Evolutionary conservation across 1,140 invertebrate genomes (phyloP), one percentile per base, ranked within the genome.

Genomic region (Meloidogyne chitwoodi): DNA sequence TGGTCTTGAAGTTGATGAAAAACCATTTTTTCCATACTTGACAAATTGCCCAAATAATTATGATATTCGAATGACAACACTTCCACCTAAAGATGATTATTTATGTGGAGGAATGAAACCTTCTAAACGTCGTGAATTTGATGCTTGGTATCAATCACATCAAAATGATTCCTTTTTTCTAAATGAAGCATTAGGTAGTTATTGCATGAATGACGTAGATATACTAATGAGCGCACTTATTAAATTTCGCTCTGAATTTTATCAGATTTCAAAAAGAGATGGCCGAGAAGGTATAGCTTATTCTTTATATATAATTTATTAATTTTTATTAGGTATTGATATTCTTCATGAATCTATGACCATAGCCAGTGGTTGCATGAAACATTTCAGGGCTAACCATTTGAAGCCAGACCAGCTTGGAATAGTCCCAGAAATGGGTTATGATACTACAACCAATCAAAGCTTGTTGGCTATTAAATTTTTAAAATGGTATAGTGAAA

Each of bases 171-270:
- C 22, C 6, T 72, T 72, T 31, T 19, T 34, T 12, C 48, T 72
- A n/a, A n/a, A 41, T 65, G 70, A 72, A 27, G 31, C 44, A 24
- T 41, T 72, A 2, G 70, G 27, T 3, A 41, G n/a, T 22, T 72
- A 72, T 24, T 72, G 70, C 48, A 61, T 41, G 29, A 72, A 72
- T 41, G 70, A 72, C 70, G 44, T 41, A 4, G 29, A 0, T 41
- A 72, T 72, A 5, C 31, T 72, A 19, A 72, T 72, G 2, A 34
- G 44, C 12, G 70, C 70, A 64, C 62, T 72, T 19, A 24, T 72
- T 2, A 64, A 44, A 24, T 72, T 72, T 14, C 70, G 70, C 24
- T 6, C n/a, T 2, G 62, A 56, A 22, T 72, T 72, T 12, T 61
- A 29, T 0, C n/a, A 12, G 24, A 10, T 67, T 29, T 31, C 65